Evolutionary conservation across 64 coral and sea anemone genomes (phyloP).

Genomic region (Stylophora pistillata): DNA sequence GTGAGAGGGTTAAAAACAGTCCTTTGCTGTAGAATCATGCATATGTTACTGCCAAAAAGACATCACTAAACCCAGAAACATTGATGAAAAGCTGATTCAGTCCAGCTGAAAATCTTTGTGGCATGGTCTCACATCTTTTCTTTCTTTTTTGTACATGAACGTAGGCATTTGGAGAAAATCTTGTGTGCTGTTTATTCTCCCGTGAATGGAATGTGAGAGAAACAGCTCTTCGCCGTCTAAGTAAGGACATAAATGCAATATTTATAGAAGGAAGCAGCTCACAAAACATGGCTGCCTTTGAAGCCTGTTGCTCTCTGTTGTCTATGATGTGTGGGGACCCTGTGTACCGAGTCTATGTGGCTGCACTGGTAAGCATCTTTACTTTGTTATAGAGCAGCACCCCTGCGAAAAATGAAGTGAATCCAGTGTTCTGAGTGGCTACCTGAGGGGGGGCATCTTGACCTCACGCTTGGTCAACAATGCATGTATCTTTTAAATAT

Average conservation of each 20-base stretch:
- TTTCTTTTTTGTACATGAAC: background rate
- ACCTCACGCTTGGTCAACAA: no score
- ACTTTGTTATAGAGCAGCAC: no score
- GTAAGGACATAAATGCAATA: slow-evolving; percentile 73
- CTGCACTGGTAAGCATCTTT: slow-evolving; percentile 70
- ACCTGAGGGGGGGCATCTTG: no score
- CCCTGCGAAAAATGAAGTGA: no score
- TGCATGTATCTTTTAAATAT: no score
- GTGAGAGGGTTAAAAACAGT: no score
- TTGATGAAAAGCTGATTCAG: no score
- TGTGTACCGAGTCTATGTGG: slow-evolving; percentile 94
- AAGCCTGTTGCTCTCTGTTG: slow-evolving; percentile 78
- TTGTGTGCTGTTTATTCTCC: slow-evolving; percentile 93
- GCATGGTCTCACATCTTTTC: background rate
- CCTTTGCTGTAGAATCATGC: no score
- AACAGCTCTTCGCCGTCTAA: slow-evolving; percentile 80
- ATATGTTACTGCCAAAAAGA: no score
- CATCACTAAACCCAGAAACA: no score
- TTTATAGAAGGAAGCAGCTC: slow-evolving; percentile 25
- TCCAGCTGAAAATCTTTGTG: no score
- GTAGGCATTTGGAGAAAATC: slow-evolving; percentile 91
- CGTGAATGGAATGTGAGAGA: slow-evolving; percentile 95
- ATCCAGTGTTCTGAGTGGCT: no score
- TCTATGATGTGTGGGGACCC: slow-evolving; percentile 97
- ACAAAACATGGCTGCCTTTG: slow-evolving; percentile 54